phyloP scores from a whole-genome alignment of 1,140 invertebrate species.

The Phocides pigmalion region DNA sequence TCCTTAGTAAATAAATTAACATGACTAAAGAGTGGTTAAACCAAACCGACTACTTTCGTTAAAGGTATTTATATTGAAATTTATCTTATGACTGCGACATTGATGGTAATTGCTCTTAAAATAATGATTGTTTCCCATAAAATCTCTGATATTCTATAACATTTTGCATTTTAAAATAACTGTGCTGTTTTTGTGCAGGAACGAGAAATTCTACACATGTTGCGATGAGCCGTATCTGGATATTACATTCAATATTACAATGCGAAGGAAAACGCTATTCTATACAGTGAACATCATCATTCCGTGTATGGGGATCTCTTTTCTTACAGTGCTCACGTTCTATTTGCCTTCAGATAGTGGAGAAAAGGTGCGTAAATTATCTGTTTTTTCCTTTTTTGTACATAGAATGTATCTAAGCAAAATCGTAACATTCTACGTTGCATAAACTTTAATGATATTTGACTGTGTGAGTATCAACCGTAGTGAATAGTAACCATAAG shows the following conservation, averaged over 20 bases:
- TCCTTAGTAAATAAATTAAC: too few species aligned
- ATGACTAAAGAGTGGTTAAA: too few species aligned
- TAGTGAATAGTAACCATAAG: too few species aligned
- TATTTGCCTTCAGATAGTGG: constrained; percentile 99
- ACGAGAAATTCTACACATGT: constrained; percentile 98
- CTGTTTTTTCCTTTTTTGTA: background rate
- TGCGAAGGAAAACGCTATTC: constrained; percentile 98
- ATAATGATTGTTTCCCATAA: too few species aligned
- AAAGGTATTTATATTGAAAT: too few species aligned
- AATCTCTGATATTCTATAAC: background rate
- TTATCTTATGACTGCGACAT: too few species aligned
- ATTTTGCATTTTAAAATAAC: background rate
- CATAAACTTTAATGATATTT: too few species aligned
- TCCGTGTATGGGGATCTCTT: constrained; percentile 98
- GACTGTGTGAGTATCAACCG: too few species aligned
- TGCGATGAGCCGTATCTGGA: constrained; percentile 98
- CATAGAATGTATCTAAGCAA: too few species aligned
- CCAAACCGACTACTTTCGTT: too few species aligned
- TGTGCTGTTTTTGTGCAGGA: constrained; percentile 84
- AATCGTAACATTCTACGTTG: too few species aligned
- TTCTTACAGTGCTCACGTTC: constrained; percentile 99
- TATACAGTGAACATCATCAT: constrained; percentile 99
- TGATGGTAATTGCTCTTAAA: too few species aligned
- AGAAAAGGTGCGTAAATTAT: constrained; percentile 93
- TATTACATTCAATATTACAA: constrained; percentile 99